phyloP scores from a whole-genome alignment of 2,888 invertebrate genomes.

The Diogma glabrata region DNA sequence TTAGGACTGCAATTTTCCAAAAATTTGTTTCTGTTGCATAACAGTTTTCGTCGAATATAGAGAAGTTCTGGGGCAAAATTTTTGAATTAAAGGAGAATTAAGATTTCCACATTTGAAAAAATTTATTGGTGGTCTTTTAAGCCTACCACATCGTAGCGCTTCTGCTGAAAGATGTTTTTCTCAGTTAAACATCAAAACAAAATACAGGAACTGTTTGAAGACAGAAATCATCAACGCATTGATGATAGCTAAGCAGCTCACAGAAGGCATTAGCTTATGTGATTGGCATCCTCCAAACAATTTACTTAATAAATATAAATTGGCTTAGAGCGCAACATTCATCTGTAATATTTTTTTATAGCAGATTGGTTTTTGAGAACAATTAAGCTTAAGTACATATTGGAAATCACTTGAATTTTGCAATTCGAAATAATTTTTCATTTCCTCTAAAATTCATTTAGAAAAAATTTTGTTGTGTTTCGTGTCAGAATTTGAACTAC shows the following conservation, averaged over 20 bases:
- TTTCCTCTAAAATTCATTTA: no score
- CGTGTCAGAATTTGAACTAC: no score
- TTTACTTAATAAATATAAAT: not conserved
- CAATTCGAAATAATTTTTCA: no score
- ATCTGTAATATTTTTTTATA: not conserved
- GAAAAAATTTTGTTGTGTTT: no score
- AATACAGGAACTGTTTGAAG: no score
- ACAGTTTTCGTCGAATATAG: no score
- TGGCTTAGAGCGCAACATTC: not conserved
- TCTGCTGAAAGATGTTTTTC: not conserved
- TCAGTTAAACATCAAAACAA: not conserved
- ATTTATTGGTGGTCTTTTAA: not conserved
- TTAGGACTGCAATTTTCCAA: not conserved
- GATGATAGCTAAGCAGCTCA: not conserved
- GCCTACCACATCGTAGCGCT: constrained; percentile 1
- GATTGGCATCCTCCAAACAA: not conserved
- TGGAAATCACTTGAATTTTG: no score
- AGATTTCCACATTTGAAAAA: constrained; percentile 1
- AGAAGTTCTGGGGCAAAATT: not conserved
- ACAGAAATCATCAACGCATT: not conserved
- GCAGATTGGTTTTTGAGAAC: no score
- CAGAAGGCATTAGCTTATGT: not conserved
- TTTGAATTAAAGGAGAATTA: not conserved
- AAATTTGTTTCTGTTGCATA: not conserved
- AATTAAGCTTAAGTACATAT: no score